Base-by-base conservation (phyloP, 1,140 invertebrate species). In the Lineus longissimus region DNA sequence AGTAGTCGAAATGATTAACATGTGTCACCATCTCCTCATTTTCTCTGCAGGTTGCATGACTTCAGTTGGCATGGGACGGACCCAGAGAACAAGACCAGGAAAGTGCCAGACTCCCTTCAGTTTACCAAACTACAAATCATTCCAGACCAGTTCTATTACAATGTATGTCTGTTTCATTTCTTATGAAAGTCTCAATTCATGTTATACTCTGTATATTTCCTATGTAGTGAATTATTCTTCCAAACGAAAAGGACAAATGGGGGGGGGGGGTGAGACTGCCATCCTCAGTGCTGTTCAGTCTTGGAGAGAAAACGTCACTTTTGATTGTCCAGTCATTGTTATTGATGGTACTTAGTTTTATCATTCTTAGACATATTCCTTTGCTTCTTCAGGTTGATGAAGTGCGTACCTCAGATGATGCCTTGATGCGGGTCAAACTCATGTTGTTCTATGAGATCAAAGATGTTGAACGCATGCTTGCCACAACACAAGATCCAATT, bases 391-490 rank as follows among this genome's bases (percentile, higher is more conserved):
- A 79, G 76, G 78, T 78, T 0, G 78, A 80, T 65, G 75, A 80
- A 59, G 76, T 80, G 0, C 60, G 79, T 17, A 78, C 78, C 47
- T 62, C 73, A 23, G 79, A 81, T 68, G 77, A 81, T 67, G 76
- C 78, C 17, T 58, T 78, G 11, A 73, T 81, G 17, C 61, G 75
- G 60, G 70, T 81, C 2, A 81, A 81, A 61, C 67, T 80, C 22
- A 81, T 81, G 79, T 72, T 81, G 59, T 81, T 80, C 63, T 80
- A 76, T 67, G 79, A 81, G 59, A 59, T 81, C 0, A 72, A 68
- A 30, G 70, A 81, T 57, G 73, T 81, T 55, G 73, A 76, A 31
- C 65, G 57, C 11, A 81, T 81, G 79, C 55, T 81, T 31, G 71
- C 73, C 62, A 63, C 73, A 9, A 80, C 79, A 6, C 69, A 70